Conservation (phyloP, 1,140 invertebrate genomes). For the Coelopa frigida region DNA sequence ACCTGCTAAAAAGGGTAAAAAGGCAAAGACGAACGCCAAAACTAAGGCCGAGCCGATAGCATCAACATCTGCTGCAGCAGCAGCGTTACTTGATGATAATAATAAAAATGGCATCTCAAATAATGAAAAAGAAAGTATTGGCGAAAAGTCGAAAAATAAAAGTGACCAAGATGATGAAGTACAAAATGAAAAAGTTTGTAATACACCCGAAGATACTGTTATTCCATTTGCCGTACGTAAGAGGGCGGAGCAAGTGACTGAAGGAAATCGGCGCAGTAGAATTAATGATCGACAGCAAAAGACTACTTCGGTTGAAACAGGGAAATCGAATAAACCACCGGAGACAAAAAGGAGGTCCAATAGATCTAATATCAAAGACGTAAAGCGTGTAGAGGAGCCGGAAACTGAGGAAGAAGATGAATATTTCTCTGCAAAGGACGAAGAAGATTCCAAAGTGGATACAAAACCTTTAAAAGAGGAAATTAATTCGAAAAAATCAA, state of each 20-base stretch:
- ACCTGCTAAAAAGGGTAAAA: slow-evolving; percentile 24
- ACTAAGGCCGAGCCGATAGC: slow-evolving; percentile 3
- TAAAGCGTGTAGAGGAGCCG: slow-evolving; percentile 21
- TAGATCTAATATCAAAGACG: slow-evolving; percentile 25
- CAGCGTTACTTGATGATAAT: background rate
- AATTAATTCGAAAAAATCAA: slow-evolving; percentile 3
- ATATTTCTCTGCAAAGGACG: slow-evolving; percentile 35
- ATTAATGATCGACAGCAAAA: slow-evolving; percentile 3
- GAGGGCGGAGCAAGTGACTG: slow-evolving; percentile 44
- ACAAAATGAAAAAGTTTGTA: slow-evolving; percentile 17
- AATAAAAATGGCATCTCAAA: background rate
- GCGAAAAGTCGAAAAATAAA: background rate
- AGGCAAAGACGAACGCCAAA: slow-evolving; percentile 23
- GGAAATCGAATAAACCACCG: slow-evolving; percentile 14
- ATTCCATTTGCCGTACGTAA: slow-evolving; percentile 51
- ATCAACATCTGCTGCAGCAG: background rate
- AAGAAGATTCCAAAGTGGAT: slow-evolving; percentile 9
- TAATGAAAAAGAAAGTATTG: background rate
- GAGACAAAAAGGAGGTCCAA: slow-evolving; percentile 35
- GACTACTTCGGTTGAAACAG: background rate
- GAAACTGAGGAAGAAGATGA: slow-evolving; percentile 22
- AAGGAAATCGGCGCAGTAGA: slow-evolving; percentile 27
- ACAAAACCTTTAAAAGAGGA: slow-evolving; percentile 1
- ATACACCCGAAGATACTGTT: too few relatives aligned
- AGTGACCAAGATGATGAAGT: slow-evolving; percentile 1